These are phyloP conservation scores for Euura lappo DNA, from an alignment of 1,140 invertebrate species.

Conservation along the genomic window DNA sequence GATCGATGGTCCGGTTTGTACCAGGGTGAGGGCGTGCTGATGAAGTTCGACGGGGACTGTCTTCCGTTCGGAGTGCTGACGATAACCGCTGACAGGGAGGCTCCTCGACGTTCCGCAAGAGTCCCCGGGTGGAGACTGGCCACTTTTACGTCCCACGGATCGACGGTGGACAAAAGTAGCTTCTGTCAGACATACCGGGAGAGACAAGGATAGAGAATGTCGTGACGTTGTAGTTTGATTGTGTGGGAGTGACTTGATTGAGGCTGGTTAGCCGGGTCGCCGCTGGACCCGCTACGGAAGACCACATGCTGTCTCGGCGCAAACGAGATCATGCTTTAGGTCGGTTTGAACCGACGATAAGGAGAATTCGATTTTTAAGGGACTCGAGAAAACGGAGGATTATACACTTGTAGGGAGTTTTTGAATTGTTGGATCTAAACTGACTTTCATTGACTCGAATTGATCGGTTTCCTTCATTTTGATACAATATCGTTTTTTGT, in stretches of 20 bases:
- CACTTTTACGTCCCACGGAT: conserved; percentile 57
- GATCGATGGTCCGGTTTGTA: conserved; percentile 42
- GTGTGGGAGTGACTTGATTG: conserved; percentile 42
- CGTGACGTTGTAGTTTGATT: conserved; percentile 18
- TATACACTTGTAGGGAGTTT: too few relatives aligned
- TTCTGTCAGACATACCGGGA: conserved; percentile 47
- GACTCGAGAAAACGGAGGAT: too few relatives aligned
- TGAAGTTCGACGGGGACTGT: conserved; percentile 17
- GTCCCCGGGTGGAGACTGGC: conserved; percentile 54
- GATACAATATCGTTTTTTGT: too few relatives aligned
- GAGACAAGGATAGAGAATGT: conserved; percentile 30
- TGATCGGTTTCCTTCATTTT: too few relatives aligned
- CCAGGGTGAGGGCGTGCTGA: conserved; percentile 51
- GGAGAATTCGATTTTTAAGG: too few relatives aligned
- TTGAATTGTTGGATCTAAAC: too few relatives aligned
- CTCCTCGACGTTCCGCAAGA: conserved; percentile 42
- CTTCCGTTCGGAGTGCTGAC: conserved; percentile 22
- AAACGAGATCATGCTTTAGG: background rate
- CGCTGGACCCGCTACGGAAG: background rate
- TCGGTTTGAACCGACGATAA: too few relatives aligned
- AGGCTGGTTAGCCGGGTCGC: conserved; percentile 34
- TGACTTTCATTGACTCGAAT: too few relatives aligned
- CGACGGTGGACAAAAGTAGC: conserved; percentile 55
- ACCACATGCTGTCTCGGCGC: background rate
- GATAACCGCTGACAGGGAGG: conserved; percentile 23